Conservation (phyloP, 2,888 invertebrate species). For the Marronus borbonicus region DNA sequence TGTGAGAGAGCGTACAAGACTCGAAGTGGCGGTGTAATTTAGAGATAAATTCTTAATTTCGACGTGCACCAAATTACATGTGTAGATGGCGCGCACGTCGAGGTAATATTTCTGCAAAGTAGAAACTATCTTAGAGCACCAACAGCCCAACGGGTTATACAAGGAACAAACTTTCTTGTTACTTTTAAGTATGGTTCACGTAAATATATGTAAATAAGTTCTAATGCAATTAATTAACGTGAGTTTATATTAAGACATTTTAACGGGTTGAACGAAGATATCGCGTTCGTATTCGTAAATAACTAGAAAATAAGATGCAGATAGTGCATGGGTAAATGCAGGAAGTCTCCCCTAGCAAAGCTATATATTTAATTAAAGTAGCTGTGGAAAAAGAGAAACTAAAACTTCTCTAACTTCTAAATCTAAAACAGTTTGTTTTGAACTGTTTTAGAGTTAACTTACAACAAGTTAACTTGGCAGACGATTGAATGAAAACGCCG, state of each 20-base stretch:
- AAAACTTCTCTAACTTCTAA: no score
- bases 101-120: slow-evolving; percentile 13
- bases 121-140: neutral
- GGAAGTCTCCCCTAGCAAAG: no score
- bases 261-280: no score
- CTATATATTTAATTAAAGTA: no score
- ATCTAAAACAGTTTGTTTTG: no score
- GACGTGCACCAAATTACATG: slow-evolving; percentile 25
- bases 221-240: slow-evolving; percentile 13
- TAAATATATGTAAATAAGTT: slow-evolving; percentile 13
- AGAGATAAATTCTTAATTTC: slow-evolving; percentile 44
- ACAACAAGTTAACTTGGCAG: no score
- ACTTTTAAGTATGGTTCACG: neutral
- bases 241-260: neutral
- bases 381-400: no score
- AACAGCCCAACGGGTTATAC: neutral
- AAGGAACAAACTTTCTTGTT: neutral
- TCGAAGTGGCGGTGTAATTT: slow-evolving; percentile 28
- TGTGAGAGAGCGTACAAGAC: neutral
- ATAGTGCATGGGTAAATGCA: neutral
- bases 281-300: no score
- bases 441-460: no score
- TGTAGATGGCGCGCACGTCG: slow-evolving; percentile 19
- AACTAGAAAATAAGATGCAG: no score
- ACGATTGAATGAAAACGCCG: no score